Evolutionary conservation across 2,797 vertebrate genomes (phyloP).

Genomic region (Pipistrellus pygmaeus): DNA sequence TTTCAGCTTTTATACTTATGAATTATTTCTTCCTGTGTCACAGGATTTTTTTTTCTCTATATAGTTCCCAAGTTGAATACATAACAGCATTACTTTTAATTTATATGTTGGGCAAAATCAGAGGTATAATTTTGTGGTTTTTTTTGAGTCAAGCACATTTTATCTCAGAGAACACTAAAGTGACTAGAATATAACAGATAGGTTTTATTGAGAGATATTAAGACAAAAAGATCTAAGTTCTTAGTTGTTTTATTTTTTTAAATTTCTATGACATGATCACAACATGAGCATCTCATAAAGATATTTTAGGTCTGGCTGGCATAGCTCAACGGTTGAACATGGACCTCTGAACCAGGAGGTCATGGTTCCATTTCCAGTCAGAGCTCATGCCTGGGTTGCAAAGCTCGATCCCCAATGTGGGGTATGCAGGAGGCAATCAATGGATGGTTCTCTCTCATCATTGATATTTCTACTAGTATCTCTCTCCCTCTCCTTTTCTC

Average conservation of each 20-base stretch:
- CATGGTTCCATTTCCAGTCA: too few species aligned
- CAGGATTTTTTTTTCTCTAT: not conserved
- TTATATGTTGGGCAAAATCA: slow-evolving; percentile 12
- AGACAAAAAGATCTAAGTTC: not conserved
- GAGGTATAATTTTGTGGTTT: not conserved
- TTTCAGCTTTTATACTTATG: slow-evolving; percentile 17
- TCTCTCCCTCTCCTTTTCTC: too few species aligned
- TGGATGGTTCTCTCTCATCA: too few species aligned
- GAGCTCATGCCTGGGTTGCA: too few species aligned
- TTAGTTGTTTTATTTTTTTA: not conserved
- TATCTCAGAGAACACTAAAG: not conserved
- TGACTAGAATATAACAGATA: not conserved
- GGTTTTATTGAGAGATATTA: not conserved
- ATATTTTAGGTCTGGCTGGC: not conserved
- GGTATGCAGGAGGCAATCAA: too few species aligned
- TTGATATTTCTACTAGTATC: too few species aligned
- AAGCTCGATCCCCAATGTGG: too few species aligned
- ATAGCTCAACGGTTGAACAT: too few species aligned
- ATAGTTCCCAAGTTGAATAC: not conserved
- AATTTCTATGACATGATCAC: not conserved
- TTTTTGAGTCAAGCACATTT: not conserved
- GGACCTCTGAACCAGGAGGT: too few species aligned
- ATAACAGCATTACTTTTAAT: slow-evolving; percentile 29
- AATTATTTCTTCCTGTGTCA: not conserved
- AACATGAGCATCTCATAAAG: slow-evolving; percentile 1